phyloP scores from a whole-genome alignment of 2,888 invertebrate genomes.

The Leptarthrus brevirostris region DNA sequence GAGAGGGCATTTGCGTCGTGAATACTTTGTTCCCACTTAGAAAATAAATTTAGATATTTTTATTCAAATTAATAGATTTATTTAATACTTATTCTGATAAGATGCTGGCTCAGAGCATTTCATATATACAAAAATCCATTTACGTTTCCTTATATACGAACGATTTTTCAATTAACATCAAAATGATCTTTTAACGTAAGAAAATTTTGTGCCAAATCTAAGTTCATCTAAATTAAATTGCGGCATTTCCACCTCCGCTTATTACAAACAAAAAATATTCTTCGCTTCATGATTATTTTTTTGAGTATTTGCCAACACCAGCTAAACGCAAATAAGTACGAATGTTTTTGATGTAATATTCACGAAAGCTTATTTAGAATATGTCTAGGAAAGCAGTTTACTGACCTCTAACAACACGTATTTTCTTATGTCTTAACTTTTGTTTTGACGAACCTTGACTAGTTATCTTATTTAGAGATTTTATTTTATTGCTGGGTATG shows the following conservation, averaged over 20 bases:
- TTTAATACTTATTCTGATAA: neutral
- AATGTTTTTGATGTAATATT: neutral
- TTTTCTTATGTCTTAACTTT: neutral
- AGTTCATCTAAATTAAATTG: no score
- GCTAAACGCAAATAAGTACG: neutral
- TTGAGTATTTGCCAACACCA: neutral
- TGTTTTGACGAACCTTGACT: neutral
- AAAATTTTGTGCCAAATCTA: no score
- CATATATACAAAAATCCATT: neutral
- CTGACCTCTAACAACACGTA: constrained; percentile 24
- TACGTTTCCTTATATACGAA: no score
- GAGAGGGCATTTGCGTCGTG: no score
- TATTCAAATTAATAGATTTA: neutral
- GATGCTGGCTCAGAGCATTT: neutral
- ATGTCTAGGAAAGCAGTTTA: constrained; percentile 13
- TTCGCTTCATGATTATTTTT: no score
- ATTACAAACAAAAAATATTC: no score
- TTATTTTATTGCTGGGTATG: no score
- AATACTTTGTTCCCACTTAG: neutral
- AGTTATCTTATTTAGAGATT: neutral
- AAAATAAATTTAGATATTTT: neutral
- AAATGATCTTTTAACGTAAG: no score
- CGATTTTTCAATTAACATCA: no score
- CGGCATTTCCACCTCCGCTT: no score
- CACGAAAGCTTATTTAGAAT: neutral